Evolutionary conservation across 1,140 invertebrate genomes (phyloP), one percentile per base, ranked within the genome.

Genomic region (Parapsyche elsis): DNA sequence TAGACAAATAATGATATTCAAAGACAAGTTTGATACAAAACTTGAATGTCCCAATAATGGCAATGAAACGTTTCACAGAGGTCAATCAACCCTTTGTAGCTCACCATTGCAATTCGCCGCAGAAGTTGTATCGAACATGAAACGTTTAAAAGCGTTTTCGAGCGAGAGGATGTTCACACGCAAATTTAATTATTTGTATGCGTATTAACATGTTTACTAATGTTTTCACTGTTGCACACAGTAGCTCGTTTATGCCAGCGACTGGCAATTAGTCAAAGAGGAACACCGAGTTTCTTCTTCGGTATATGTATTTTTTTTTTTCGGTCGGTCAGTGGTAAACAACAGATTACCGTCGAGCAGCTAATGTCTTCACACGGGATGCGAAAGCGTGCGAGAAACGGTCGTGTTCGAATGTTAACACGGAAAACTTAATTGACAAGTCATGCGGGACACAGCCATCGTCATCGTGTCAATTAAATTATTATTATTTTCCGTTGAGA

Each of bases 361-460:
- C 76, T 78, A 78, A 78, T 78, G 76, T 24, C 9, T 59, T 61
- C 49, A 44, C 75, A 61, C 38, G 10, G 75, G 14, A n/a, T 76
- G 75, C 64, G 76, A 78, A 78, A 78, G 76, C 67, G 76, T 78
- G 76, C 76, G 38, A 61, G 53, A 30, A 38, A 49, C 57, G 38
- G 49, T 19, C 75, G 26, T 76, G 38, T 30, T 76, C 19, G 16
- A 76, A 26, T 12, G 14, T 49, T 24, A 76, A 24, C 75, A 12
- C 12, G 30, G 30, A 26, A 7, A n/a, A 45, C 23, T 64, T 78
- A 78, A 78, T 78, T 78, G 76, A 71, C 26, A 12, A 78, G 61
- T 78, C 76, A 78, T 70, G 76, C 76, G 2, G 45, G 59, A 67
- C 14, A 76, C n/a, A 46, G 45, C 10, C 12, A 71, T 16, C 70